phyloP scores from a whole-genome alignment of 1,140 invertebrate genomes.

The Eurosta solidaginis region DNA sequence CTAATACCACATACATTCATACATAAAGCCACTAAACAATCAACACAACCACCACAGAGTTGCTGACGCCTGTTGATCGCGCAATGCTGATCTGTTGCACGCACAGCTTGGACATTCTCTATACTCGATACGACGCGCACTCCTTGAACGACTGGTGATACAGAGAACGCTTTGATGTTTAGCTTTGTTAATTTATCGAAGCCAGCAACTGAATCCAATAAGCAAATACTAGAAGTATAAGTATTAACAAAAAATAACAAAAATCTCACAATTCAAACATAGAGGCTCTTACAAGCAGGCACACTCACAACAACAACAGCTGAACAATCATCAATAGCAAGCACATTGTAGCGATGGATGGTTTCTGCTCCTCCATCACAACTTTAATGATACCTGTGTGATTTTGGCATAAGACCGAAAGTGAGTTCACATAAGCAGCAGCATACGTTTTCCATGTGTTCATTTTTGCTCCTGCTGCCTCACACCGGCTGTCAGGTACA shows the following conservation, averaged over 20 bases:
- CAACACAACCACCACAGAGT: background rate
- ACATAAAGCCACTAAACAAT: background rate
- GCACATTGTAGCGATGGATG: too few relatives aligned
- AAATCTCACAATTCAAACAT: background rate
- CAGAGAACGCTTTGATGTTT: background rate
- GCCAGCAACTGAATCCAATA: constrained; percentile 17
- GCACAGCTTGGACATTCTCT: background rate
- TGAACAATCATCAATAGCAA: background rate
- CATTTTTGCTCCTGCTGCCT: background rate
- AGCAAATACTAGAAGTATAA: constrained; percentile 11
- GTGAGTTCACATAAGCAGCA: too few relatives aligned
- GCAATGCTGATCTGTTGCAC: constrained; percentile 1
- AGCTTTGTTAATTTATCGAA: constrained; percentile 11
- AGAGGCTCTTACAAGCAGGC: background rate
- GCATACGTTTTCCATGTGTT: too few relatives aligned
- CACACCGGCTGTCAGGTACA: background rate
- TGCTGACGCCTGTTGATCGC: background rate
- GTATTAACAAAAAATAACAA: background rate
- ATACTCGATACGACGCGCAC: background rate
- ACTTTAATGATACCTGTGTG: too few relatives aligned
- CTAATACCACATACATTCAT: too few relatives aligned
- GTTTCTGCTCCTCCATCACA: too few relatives aligned
- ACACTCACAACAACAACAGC: background rate
- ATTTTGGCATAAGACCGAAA: too few relatives aligned
- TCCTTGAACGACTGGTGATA: background rate